Base-by-base conservation (phyloP, 2,888 invertebrate genomes). In the Acleris sparsana region DNA sequence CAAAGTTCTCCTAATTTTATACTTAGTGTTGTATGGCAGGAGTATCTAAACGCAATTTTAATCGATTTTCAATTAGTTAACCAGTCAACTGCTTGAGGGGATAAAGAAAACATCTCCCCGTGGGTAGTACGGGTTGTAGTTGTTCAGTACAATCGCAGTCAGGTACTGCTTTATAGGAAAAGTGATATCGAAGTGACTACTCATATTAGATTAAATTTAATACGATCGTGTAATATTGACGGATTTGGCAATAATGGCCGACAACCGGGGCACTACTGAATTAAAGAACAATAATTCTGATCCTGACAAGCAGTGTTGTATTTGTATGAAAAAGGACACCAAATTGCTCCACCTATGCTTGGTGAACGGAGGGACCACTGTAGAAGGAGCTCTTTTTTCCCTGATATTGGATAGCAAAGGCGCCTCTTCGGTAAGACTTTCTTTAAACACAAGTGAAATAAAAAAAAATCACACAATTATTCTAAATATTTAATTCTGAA, bases 311-410 rank as follows among this genome's bases (percentile, higher is more conserved):
- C 57, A 65, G 2, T 68, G 68, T 17, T 68, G 65, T 11, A 61
- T 65, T 1, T 68, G 68, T 58, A 49, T 65, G 62, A 62, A 62
- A 18, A 58, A 44, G 43, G 53, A 68, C 51, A 48, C 43, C 25
- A 62, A 68, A 29, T 17, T 68, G 13, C 53, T 62, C 11, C 58
- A 65, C 44, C 58, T 68, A 13, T 65, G 65, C 29, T 53, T 61
- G 13, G 58, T 68, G 9, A 58, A 68, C 18, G 68, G 65, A 2
- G 55, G 61, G 9, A 65, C 57, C 53, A 68, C 39, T 0, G 39
- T 39, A 4, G 39, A 13, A 39, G 39, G 39, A 0, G 39, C 62
- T 46, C 53, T 68, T 13, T 68, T 53, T 51, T 51, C 53, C 2
- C 13, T 57, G 18, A 2, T 66, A 16, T 62, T 56, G 18, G 52